These are phyloP conservation scores for Julus scanicus DNA, from an alignment of 2,888 invertebrate genomes.

Conservation along the genomic window DNA sequence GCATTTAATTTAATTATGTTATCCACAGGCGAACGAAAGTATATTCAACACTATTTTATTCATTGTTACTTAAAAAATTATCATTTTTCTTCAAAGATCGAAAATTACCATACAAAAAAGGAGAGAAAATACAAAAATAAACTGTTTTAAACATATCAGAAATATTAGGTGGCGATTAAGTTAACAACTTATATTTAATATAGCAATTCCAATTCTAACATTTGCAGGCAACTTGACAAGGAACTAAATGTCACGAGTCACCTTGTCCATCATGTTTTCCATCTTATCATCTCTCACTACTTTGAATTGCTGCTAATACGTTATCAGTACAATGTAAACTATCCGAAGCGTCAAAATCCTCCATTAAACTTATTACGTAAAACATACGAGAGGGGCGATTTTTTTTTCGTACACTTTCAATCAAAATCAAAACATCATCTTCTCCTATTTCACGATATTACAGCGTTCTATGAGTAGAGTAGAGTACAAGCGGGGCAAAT, in stretches of 20 bases:
- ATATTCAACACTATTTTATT: too few species aligned
- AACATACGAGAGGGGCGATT: background rate
- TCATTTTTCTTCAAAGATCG: too few species aligned
- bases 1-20: background rate
- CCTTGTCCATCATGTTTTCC: background rate
- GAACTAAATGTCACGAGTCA: background rate
- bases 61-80: too few species aligned
- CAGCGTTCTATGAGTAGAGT: background rate
- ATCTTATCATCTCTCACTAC: background rate
- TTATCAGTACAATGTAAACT: background rate
- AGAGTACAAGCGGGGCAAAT: background rate
- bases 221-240: background rate
- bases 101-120: too few species aligned
- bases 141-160: too few species aligned
- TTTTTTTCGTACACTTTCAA: slow-evolving; percentile 8
- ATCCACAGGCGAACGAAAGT: too few species aligned
- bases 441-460: background rate
- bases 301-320: background rate
- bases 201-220: background rate
- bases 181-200: too few species aligned
- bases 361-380: slow-evolving; percentile 27
- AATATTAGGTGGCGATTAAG: too few species aligned
- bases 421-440: slow-evolving; percentile 43
- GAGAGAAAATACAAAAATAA: too few species aligned
- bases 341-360: background rate